These are phyloP conservation scores for Felis chaus DNA, from an alignment of 2,113 vertebrate species.

Conservation along the genomic window DNA sequence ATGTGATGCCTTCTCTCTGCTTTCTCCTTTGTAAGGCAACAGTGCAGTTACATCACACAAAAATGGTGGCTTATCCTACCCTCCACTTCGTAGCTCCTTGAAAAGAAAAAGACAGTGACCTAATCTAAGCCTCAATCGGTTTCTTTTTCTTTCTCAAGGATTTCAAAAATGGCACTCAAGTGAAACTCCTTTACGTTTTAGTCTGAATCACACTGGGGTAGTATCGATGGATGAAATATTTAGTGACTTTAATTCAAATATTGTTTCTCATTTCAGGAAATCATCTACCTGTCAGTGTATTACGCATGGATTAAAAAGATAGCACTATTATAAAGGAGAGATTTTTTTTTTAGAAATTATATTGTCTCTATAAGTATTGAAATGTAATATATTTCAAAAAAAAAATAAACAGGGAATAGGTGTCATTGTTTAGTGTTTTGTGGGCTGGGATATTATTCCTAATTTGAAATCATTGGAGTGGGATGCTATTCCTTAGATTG, in stretches of 20 bases:
- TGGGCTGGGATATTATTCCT: background rate
- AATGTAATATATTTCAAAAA: conserved; percentile 41
- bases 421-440: conserved; percentile 13
- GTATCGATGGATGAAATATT: background rate
- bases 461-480: conserved; percentile 44
- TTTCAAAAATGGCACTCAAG: background rate
- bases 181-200: background rate
- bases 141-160: background rate
- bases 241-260: background rate
- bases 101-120: background rate
- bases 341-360: background rate
- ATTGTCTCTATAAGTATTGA: background rate
- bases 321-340: background rate
- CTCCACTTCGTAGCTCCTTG: background rate
- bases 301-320: background rate
- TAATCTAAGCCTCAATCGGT: background rate
- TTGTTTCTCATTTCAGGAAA: conserved; percentile 35
- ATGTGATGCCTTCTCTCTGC: background rate
- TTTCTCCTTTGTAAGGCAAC: background rate
- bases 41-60: background rate
- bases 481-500: conserved; percentile 8
- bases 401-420: conserved; percentile 38
- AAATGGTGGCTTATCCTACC: background rate
- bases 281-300: background rate
- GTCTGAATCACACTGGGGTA: background rate